These are phyloP conservation scores for Emydocephalus ijimae DNA, from an alignment of 2,113 vertebrate species.

Conservation along the genomic window DNA sequence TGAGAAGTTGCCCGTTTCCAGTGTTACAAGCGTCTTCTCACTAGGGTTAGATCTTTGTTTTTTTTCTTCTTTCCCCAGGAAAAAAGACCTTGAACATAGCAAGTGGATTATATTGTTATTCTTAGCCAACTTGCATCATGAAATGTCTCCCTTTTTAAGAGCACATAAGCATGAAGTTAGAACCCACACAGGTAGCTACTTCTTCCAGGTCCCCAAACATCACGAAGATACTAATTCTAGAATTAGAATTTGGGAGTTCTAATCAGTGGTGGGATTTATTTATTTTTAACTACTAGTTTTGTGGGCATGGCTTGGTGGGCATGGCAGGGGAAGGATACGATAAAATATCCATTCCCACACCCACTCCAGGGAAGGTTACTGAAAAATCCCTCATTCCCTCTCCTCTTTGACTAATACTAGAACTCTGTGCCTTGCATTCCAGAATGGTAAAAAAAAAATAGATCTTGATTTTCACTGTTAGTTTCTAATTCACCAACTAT, in stretches of 20 bases:
- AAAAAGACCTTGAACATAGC: no score
- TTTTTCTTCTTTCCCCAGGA: background rate
- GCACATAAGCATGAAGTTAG: background rate
- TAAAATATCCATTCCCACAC: no score
- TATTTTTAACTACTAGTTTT: no score
- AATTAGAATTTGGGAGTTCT: background rate
- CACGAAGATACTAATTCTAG: background rate
- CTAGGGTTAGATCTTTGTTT: background rate
- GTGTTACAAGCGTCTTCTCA: background rate
- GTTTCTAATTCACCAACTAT: background rate
- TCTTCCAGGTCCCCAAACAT: background rate
- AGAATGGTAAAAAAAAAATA: background rate
- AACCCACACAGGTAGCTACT: background rate
- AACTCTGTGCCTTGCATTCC: background rate
- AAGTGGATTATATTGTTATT: background rate
- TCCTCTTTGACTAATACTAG: background rate
- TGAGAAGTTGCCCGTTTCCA: background rate
- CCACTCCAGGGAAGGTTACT: no score
- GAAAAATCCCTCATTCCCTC: no score
- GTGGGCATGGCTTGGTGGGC: no score
- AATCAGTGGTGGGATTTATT: no score
- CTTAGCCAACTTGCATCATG: background rate
- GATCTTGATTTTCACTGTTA: background rate
- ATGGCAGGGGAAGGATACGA: no score
- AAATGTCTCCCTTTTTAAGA: background rate